Conservation (phyloP, 2,113 vertebrate genomes). For the Pterophyllum scalare region DNA sequence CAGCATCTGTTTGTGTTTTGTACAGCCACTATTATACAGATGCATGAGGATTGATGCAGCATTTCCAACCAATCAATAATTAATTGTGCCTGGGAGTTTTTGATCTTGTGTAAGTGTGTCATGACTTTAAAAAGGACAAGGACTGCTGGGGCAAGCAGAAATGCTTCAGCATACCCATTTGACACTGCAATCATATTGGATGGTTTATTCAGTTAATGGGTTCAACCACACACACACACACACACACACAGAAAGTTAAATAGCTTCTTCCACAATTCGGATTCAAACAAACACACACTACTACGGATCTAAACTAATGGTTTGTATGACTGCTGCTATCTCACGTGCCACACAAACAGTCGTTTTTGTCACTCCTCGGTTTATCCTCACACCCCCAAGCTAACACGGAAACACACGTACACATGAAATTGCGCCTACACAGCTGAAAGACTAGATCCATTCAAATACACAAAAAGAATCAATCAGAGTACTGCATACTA, state of each 20-base stretch:
- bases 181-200: constrained; percentile 51
- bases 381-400: constrained; percentile 43
- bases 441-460: constrained; percentile 19
- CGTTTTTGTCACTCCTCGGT: constrained; percentile 36
- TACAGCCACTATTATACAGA: constrained; percentile 17
- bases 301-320: constrained; percentile 22
- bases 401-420: constrained; percentile 6
- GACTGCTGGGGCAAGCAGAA: constrained; percentile 43
- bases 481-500: constrained; percentile 35
- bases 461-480: constrained; percentile 34
- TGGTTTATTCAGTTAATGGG: constrained; percentile 65
- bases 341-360: constrained; percentile 12
- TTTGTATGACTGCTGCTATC: constrained; percentile 8
- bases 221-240: constrained; percentile 24
- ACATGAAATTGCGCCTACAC: constrained; percentile 4
- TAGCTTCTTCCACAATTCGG: constrained; percentile 19
- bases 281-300: constrained; percentile 4
- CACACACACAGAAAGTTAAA: constrained; percentile 20
- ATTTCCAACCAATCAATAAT: constrained; percentile 49
- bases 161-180: constrained; percentile 45
- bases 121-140: constrained; percentile 37
- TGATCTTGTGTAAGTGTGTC: constrained; percentile 28
- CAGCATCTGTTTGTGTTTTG: constrained; percentile 43
- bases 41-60: constrained; percentile 17
- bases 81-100: constrained; percentile 24